Evolutionary conservation across 2,888 invertebrate species (phyloP), one percentile per base, ranked within the genome.

Genomic region (Agrypnus murinus): DNA sequence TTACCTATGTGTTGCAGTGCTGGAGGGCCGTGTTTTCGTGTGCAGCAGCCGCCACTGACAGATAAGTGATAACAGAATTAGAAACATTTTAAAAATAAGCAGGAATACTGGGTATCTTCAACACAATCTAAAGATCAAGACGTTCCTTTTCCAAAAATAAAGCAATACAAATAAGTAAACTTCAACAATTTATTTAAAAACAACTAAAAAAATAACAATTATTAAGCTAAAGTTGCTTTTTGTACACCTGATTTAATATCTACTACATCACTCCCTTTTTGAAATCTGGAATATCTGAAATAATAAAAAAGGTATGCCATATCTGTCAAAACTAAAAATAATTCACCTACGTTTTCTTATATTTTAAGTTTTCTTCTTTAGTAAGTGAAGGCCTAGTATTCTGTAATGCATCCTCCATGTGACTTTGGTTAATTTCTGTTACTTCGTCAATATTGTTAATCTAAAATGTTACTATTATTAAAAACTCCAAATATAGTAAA

Each of bases 341-440:
- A 78, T 84, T 83, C 14, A 89, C 92, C 91, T 85, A 96, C 95
- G 95, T 93, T 81, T 86, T 88, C 76, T 92, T 89, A 82, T 94
- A 96, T 85, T 92, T 94, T 12, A 84, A 76, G 74, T 90, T 88
- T 81, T 96, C 96, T 31, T 89, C 85, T 12, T 81, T 82, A 4
- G 92, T 91, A 2, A 97, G 88, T 0, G 96, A 95, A 0, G 96
- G 95, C 68, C 91, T 90, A 32, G 95, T 95, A 71, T 91, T 90
- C 62, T 84, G 84, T 57, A 93, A 84, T 0, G 95, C 92, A 65
- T 88, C 87, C 71, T 89, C 82, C 58, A 96, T 85, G 84, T 94
- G 92, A 63, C 87, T 86, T 77, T 90, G 89, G 53, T 86, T 87
- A 32, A 93, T 83, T 75, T 78, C 77, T 77, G 75, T 76, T 14